These are phyloP conservation scores for Scytalopus superciliaris DNA, from an alignment of 2,113 vertebrate genomes.

Conservation along the genomic window DNA sequence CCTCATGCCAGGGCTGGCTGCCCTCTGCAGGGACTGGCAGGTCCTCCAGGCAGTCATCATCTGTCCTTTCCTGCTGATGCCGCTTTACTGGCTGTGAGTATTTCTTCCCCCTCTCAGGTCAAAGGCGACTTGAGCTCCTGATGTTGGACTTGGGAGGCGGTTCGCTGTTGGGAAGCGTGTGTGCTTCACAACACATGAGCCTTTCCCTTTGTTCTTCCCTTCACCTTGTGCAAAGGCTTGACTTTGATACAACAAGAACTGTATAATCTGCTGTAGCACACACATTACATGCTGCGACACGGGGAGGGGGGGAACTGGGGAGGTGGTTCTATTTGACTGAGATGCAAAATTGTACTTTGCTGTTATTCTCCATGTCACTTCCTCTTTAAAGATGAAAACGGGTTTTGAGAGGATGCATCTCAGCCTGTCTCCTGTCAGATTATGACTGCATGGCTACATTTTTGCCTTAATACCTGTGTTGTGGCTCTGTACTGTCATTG, in stretches of 20 bases:
- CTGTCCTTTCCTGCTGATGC: slow-evolving; percentile 94
- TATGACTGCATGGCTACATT: neutral
- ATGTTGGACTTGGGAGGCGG: neutral
- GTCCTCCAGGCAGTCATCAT: slow-evolving; percentile 94
- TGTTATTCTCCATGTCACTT: neutral
- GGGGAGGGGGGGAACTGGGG: no score
- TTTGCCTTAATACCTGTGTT: neutral
- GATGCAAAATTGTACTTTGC: neutral
- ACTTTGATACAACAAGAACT: neutral
- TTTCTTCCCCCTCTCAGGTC: neutral
- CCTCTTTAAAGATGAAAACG: neutral
- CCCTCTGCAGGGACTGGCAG: slow-evolving; percentile 94
- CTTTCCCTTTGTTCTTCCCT: neutral
- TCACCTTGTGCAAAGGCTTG: neutral
- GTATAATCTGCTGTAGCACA: neutral
- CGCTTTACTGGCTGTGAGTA: slow-evolving; percentile 93
- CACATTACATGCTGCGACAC: rapidly evolving
- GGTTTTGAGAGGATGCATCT: neutral
- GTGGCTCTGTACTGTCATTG: neutral
- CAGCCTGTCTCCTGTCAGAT: neutral
- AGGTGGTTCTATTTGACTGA: neutral
- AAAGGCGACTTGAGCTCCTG: neutral
- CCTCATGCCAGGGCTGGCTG: slow-evolving; percentile 92
- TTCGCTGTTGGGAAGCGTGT: rapidly evolving
- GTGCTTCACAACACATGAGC: neutral